Percentiles rank a stretch among this genome's conserved stretches.
Evolutionary conservation across 2,113 vertebrate species (phyloP).

Genomic region (Dascyllus trimaculatus): DNA sequence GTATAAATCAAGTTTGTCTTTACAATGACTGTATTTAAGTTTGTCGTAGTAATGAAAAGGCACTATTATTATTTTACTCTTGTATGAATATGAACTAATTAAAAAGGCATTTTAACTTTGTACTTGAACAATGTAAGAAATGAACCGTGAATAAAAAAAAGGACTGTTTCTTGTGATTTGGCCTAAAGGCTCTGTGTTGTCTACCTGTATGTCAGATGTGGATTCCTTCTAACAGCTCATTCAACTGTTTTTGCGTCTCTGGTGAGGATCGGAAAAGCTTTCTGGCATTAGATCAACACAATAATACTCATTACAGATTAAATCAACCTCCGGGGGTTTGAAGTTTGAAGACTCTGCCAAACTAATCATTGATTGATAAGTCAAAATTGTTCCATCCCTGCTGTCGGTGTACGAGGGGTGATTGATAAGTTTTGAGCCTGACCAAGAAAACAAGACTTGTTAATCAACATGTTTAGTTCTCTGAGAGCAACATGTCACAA

Average conservation of each 20-base stretch:
- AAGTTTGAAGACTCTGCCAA: too few species aligned
- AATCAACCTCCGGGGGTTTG: too few species aligned
- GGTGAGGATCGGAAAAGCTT: background rate
- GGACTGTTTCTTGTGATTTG: constrained; percentile 93
- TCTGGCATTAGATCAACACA: background rate
- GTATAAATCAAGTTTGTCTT: constrained; percentile 95
- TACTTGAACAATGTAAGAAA: constrained; percentile 95
- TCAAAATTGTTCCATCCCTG: too few species aligned
- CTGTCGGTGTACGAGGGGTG: too few species aligned
- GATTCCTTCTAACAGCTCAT: background rate
- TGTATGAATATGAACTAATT: constrained; percentile 95
- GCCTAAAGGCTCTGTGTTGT: constrained; percentile 85
- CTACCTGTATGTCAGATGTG: background rate
- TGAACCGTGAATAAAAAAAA: constrained; percentile 87
- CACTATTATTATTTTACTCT: constrained; percentile 99
- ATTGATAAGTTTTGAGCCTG: too few species aligned
- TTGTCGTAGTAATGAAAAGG: constrained; percentile 97
- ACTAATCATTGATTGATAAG: too few species aligned
- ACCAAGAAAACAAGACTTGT: too few species aligned
- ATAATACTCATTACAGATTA: too few species aligned
- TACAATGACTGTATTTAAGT: constrained; percentile 99
- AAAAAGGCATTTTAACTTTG: constrained; percentile 99
- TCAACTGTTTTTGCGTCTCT: constrained; percentile 9
- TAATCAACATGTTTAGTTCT: too few species aligned
- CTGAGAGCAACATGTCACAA: too few species aligned